Evolutionary conservation across 2,113 vertebrate species (phyloP), one percentile per base, ranked within the genome.

Genomic region (Pachyramphus minor): DNA sequence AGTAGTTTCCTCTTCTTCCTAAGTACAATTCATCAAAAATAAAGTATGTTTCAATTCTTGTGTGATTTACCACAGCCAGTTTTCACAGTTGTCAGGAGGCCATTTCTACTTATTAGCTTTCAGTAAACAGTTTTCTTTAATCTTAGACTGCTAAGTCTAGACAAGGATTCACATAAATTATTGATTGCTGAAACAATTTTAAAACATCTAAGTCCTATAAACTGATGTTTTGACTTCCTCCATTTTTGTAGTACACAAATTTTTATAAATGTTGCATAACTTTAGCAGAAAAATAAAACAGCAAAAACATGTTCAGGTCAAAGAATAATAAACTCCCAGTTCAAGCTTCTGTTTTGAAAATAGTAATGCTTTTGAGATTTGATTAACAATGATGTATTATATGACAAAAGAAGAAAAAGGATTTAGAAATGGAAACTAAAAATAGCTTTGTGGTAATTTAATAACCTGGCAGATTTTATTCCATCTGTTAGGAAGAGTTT

Each of bases 401-500:
- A 68, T 94, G 93, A 97, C 87, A 95, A 96, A 96, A 96, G 71
- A 94, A 97, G 55, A 94, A 95, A 91, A 92, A 91, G n/a, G 79
- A 71, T 88, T 86, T 76, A 85, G 92, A 92, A 95, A 96, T 87
- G 84, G 93, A 91, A 96, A 90, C 87, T 93, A 95, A 98, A 97
- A 98, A 97, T 97, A 98, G 84, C 90, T 97, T 74, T 56, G 74
- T 85, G 66, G 74, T 96, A 97, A 97, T 95, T 97, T 97, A 97
- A 97, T 97, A 97, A 97, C 91, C 89, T 94, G 95, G 77, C 96
- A 96, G 95, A 96, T 94, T 97, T 97, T 95, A 89, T 93, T 96
- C 93, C 97, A 97, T 97, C 96, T 97, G 94, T 90, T 92, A 77
- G 80, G 94, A 89, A 95, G 87, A 90, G 71, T 95, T 96, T 93